Conservation (phyloP, 2,888 invertebrate species). For the Mallateleia sp. region DNA sequence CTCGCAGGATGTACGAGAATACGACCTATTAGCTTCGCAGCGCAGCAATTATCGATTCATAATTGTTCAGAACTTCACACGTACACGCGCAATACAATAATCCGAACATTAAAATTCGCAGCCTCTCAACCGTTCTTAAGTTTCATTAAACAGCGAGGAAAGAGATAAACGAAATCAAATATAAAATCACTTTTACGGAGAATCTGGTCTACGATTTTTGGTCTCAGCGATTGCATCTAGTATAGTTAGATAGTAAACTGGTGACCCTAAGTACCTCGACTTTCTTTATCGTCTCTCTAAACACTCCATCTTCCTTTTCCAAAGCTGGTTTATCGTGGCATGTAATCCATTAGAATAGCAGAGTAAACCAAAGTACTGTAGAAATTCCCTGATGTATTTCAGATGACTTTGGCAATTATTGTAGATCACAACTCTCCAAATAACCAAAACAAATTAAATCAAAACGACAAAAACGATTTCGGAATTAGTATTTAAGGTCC, state of each 20-base stretch:
- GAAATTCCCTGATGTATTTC: conserved; percentile 74
- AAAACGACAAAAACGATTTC: conserved; percentile 29
- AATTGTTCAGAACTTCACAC: not conserved
- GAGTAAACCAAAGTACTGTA: conserved; percentile 70
- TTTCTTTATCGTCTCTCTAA: conserved; percentile 77
- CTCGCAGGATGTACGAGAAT: too few relatives aligned
- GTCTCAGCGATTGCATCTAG: conserved; percentile 70
- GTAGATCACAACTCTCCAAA: conserved; percentile 63
- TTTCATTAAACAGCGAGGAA: conserved; percentile 11
- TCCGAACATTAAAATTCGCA: not conserved
- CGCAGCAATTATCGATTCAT: too few relatives aligned
- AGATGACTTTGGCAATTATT: conserved; percentile 73
- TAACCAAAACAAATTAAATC: conserved; percentile 61
- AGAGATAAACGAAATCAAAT: conserved; percentile 59
- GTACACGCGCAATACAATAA: not conserved
- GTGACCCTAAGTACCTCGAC: conserved; percentile 73
- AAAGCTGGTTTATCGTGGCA: conserved; percentile 78
- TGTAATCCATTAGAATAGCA: conserved; percentile 77
- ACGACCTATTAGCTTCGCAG: too few relatives aligned
- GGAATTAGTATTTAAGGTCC: conserved; percentile 30
- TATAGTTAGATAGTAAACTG: conserved; percentile 70
- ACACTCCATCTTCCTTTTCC: conserved; percentile 78
- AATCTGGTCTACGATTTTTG: conserved; percentile 53
- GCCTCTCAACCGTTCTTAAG: not conserved
- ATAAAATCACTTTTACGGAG: conserved; percentile 62